phyloP scores from a whole-genome alignment of 2,888 invertebrate genomes.

The Lasioglossum zephyrum region DNA sequence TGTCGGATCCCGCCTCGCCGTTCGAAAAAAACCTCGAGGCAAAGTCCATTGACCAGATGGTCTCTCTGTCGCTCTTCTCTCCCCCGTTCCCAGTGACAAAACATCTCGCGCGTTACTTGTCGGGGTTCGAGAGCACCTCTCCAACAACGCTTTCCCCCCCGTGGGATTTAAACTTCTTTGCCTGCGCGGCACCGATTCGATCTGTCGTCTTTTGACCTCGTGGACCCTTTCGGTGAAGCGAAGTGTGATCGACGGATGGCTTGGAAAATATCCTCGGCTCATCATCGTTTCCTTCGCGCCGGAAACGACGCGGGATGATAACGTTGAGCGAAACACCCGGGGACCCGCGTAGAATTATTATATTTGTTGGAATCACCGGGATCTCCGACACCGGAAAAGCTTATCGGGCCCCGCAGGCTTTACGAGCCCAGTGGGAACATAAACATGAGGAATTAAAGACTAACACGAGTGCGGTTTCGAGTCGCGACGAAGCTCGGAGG shows the following conservation, averaged over 20 bases:
- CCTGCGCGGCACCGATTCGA: neutral
- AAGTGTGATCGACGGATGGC: neutral
- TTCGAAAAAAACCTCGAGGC: slow-evolving; percentile 61
- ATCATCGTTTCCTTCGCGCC: neutral
- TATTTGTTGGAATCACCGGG: slow-evolving; percentile 46
- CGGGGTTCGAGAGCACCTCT: slow-evolving; percentile 36
- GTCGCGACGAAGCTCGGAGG: slow-evolving; percentile 32
- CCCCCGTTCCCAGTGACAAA: slow-evolving; percentile 56
- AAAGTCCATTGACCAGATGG: slow-evolving; percentile 81
- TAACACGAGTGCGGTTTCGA: slow-evolving; percentile 36
- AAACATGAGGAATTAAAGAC: slow-evolving; percentile 73
- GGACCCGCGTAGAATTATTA: slow-evolving; percentile 35
- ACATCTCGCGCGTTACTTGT: slow-evolving; percentile 48
- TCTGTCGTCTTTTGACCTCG: neutral
- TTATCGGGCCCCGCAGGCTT: slow-evolving; percentile 67
- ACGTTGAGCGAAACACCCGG: neutral
- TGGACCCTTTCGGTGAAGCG: neutral
- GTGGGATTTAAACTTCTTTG: slow-evolving; percentile 52
- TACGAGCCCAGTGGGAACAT: slow-evolving; percentile 75
- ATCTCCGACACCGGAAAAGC: slow-evolving; percentile 73
- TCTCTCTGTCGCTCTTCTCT: slow-evolving; percentile 33
- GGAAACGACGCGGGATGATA: slow-evolving; percentile 28
- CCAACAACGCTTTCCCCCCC: slow-evolving; percentile 11
- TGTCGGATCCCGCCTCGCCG: slow-evolving; percentile 53
- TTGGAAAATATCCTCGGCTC: neutral